A percentile compares a stretch with the other conserved stretches of the same genome.
Conservation (phyloP, 2,797 vertebrate species). For the Numenius phaeopus region DNA sequence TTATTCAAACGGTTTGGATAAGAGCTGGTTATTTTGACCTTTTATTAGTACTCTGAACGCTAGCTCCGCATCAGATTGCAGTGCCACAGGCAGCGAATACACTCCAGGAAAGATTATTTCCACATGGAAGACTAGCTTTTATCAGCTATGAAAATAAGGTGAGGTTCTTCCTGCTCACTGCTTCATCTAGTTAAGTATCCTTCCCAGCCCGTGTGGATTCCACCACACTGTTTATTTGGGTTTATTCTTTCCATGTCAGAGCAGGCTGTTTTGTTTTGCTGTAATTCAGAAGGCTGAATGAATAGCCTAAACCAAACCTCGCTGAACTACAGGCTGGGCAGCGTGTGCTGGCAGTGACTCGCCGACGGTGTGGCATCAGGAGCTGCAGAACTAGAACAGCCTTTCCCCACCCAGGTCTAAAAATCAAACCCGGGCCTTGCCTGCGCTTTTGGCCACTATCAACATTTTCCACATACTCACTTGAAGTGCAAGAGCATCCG, state of each 20-base stretch:
- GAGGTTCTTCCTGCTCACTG: not conserved
- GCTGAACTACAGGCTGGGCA: not conserved
- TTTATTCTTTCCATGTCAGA: not conserved
- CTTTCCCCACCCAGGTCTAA: fast-evolving
- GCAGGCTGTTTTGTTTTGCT: not conserved
- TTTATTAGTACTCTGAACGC: not conserved
- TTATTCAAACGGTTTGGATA: slow-evolving; percentile 21
- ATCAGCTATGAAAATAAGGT: not conserved
- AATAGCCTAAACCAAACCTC: not conserved
- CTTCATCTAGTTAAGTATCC: not conserved
- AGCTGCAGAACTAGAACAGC: not conserved
- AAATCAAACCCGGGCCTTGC: not conserved
- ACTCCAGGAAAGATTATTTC: not conserved
- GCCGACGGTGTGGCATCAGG: not conserved
- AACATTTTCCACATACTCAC: not conserved
- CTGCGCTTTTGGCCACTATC: not conserved
- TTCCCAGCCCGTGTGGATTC: not conserved
- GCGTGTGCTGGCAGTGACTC: not conserved
- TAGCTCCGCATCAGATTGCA: not conserved
- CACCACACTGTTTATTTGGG: not conserved
- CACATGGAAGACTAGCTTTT: not conserved
- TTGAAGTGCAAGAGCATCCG: not conserved
- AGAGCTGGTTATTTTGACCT: slow-evolving; percentile 18
- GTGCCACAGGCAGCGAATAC: not conserved
- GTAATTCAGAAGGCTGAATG: not conserved